Base-by-base conservation (phyloP, 2,113 vertebrate genomes). In the Enhydra lutris region DNA sequence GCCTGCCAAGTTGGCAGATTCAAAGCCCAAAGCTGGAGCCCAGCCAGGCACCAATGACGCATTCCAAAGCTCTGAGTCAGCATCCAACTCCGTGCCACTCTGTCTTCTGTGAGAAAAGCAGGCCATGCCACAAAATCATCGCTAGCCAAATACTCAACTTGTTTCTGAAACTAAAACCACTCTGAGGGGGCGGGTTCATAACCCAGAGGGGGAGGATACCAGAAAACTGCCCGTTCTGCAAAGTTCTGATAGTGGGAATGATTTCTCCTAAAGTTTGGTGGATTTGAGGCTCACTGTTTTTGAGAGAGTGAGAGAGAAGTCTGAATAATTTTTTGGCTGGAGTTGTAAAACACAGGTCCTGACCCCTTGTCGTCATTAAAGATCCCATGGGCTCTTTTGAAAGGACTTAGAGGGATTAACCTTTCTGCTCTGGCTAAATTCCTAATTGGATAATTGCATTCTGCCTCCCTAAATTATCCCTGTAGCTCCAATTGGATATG, bases 1-100 rank as follows among this genome's bases (percentile, higher is more conserved):
- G 98, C 85, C 98, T 99, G 99, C 99, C 98, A 99, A 99, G 85
- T 98, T 99, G 99, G 98, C 99, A 99, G 98, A 89, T 96, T 98
- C 88, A 61, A 20, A 97, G 91, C 96, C 97, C 3, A 29, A 97
- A 96, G 91, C 95, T 99, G 99, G 98, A 98, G 89, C 81, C 59
- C 12, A 81, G 98, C 99, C 99, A 99, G 98, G 93, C 98, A 98
- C 98, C 7, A 4, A 93, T 97, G 80, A 80, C 74, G 78, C 98
- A 96, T 98, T 98, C 97, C 98, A 98, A 98, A 97, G 96, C 97
- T 98, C 98, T 98, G 98, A 98, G 97, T 98, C 98, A 99, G 98
- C 98, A 98, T 94, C 96, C 93, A 21, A 87, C 95, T 92, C 94
- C 83, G 18, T 80, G 89, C 93, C 91, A 94, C 78, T 93, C 87